Evolutionary conservation across 2,113 vertebrate genomes (phyloP), one percentile per base, ranked within the genome.

Genomic region (Oxygymnocypris stewartii): DNA sequence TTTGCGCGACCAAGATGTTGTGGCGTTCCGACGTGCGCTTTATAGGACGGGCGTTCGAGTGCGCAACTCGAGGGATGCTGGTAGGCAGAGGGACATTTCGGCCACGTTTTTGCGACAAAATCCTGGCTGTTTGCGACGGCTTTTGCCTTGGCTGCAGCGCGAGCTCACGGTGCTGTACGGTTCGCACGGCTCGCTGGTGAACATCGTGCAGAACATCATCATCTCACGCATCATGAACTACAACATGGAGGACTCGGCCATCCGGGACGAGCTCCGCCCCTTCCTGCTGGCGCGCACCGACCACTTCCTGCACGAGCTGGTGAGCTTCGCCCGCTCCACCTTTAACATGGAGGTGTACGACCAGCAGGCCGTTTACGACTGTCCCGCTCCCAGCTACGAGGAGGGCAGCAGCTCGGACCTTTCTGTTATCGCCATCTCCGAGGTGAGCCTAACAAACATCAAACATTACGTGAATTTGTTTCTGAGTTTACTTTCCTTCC

Each of bases 241-340:
- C 12, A 95, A 98, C 82, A 91, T 99, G 92, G 97, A 97, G 81
- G 96, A 96, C 42, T 92, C 94, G 54, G 95, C 95, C 18, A 97
- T 99, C 91, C 94, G 94, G n/a, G 95, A 96, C 0, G 96, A 98
- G 54, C 94, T 99, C 79, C 94, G 95, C 88, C 97, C 97, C 0
- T 99, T 99, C 90, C 90, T 99, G 59, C 94, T 97, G 82, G 95
- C 95, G 37, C 95, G 96, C 54, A 97, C 97, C 1, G 96, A 97
- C 3, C 98, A 99, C 90, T 99, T 99, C 91, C 90, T 99, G 71
- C 97, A 99, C 0, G 97, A 99, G 87, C 97, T 99, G 88, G 94
- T 97, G 87, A 97, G 94, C 88, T 99, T 98, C 89, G 97, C 97
- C 16, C 95, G n/a, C 28, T 95, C 96, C 67, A 97, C 96, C 35